Evolutionary conservation across 2,113 vertebrate species (phyloP), one percentile per base, ranked within the genome.

Genomic region (Casuarius casuarius): DNA sequence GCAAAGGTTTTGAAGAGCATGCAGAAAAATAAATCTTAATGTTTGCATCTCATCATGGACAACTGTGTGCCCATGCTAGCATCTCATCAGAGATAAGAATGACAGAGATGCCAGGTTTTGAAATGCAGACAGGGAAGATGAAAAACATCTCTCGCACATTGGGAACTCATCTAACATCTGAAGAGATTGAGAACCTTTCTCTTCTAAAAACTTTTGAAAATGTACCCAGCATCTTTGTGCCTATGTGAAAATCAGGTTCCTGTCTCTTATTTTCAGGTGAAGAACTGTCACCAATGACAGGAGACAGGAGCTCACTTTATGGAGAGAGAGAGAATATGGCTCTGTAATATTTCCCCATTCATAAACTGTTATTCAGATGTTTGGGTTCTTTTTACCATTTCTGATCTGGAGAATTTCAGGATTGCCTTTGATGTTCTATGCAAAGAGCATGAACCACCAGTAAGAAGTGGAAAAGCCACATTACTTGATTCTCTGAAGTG

Each of bases 401-500:
- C 49, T 5, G 63, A 3, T 14, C 15, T 46, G 17, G 78, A 71
- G 84, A 62, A 38, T 96, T 76, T 86, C 35, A 23, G 19, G 42
- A 15, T 29, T 77, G 7, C 68, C 80, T 31, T 62, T 62, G 19
- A 35, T 46, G 15, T 38, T 62, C 38, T 9, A 18, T 22, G 54
- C 3, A 58, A 67, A 63, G 12, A 89, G 10, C 26, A 31, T 3
- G 11, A 71, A 42, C 7, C 19, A n/a, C 75, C 84, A 72, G 84
- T 79, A 87, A 97, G 87, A 29, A 59, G 52, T 85, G 74, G 81
- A 93, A 92, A 86, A 97, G 59, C 20, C 54, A 71, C 74, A 89
- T 92, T 91, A 92, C 61, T 91, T 6, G 59, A 83, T 93, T 97
- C 65, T 94, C 76, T 92, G 89, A 82, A 80, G 79, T 67, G 38